Conservation (phyloP, 30 jellyfish, hydroid and myxozoan genomes). For the Cassiopea andromeda region DNA sequence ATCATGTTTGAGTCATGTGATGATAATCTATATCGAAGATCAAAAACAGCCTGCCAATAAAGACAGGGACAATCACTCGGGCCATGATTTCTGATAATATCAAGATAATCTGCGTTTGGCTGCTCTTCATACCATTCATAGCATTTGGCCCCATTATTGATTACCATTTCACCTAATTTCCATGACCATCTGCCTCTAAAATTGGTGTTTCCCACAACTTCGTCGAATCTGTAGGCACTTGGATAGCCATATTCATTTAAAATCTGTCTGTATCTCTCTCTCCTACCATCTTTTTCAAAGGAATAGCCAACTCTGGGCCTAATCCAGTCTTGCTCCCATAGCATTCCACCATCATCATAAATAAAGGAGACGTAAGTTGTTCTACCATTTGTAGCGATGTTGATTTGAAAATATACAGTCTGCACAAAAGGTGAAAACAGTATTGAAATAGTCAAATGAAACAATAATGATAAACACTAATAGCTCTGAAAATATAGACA, state of each 20-base stretch:
- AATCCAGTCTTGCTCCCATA: constrained; percentile 41
- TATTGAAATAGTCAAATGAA: too few relatives aligned
- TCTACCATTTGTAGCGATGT: background rate
- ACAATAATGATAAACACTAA: too few relatives aligned
- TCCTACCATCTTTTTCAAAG: background rate
- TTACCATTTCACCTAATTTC: constrained; percentile 32
- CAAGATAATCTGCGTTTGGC: constrained; percentile 14
- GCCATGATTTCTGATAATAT: background rate
- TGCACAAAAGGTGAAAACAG: background rate
- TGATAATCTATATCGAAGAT: background rate
- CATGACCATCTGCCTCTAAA: constrained; percentile 58
- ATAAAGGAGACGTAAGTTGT: constrained; percentile 28
- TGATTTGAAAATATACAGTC: constrained; percentile 54
- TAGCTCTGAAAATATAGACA: too few relatives aligned
- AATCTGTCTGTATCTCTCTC: background rate
- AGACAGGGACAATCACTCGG: background rate
- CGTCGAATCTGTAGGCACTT: constrained; percentile 45
- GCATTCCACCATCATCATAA: constrained; percentile 51
- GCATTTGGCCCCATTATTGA: constrained; percentile 40
- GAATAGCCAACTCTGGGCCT: constrained; percentile 23
- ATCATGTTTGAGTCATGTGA: background rate
- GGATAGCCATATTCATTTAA: constrained; percentile 25
- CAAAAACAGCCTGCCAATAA: too few relatives aligned
- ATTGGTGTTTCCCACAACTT: constrained; percentile 40
- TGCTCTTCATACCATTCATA: constrained; percentile 40